Percentiles rank a stretch among this genome's conserved stretches.
phyloP scores from a whole-genome alignment of 2,888 invertebrate species.

The Eupithecia subfuscata region DNA sequence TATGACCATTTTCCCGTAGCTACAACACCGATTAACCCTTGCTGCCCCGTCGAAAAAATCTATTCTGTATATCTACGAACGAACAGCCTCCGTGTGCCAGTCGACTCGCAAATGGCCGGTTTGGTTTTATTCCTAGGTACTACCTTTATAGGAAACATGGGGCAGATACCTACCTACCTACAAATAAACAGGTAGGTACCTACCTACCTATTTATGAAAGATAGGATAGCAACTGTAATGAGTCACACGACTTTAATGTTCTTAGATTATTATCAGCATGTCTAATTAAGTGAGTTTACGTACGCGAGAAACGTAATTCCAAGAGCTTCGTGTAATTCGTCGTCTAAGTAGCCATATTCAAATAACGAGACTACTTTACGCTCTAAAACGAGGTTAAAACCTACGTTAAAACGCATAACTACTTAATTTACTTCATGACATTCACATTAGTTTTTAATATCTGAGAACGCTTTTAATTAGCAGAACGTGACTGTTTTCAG shows the following conservation, averaged over 20 bases:
- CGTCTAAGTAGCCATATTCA: conserved; percentile 52
- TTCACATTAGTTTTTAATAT: conserved; percentile 42
- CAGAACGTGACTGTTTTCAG: conserved; percentile 45
- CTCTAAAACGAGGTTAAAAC: conserved; percentile 45
- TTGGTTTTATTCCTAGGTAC: too few relatives aligned
- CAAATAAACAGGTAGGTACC: neutral
- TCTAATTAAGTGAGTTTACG: conserved; percentile 38
- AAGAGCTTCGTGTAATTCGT: conserved; percentile 45
- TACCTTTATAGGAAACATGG: neutral
- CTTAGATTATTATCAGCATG: conserved; percentile 44
- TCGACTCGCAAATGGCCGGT: too few relatives aligned
- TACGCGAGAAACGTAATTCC: conserved; percentile 49
- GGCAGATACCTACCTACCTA: neutral
- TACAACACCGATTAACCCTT: too few relatives aligned
- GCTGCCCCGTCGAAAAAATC: too few relatives aligned
- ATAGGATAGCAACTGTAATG: neutral
- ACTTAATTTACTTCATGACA: conserved; percentile 42
- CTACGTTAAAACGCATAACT: conserved; percentile 46
- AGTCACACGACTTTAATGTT: conserved; percentile 7
- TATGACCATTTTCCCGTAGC: too few relatives aligned
- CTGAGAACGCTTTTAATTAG: conserved; percentile 49
- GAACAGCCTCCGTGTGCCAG: too few relatives aligned
- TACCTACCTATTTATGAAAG: neutral
- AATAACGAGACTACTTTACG: conserved; percentile 48
- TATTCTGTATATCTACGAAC: too few relatives aligned